Percentiles rank a stretch among this genome's conserved stretches.
Evolutionary conservation across 2,797 vertebrate species (phyloP).

Genomic region (Urosaurus nigricauda): DNA sequence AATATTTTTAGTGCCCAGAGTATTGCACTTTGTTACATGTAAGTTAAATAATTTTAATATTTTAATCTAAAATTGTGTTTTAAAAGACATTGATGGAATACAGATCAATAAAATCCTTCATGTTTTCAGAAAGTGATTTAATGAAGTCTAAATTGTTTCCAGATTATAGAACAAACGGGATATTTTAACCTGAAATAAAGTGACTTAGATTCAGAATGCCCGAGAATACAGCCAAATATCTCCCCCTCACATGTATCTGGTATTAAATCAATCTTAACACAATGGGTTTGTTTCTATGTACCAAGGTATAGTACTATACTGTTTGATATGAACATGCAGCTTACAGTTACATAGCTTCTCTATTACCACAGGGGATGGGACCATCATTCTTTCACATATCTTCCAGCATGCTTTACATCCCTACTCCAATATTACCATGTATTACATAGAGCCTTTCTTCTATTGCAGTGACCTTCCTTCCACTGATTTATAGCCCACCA

Average conservation of each 20-base stretch:
- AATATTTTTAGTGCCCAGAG: not conserved
- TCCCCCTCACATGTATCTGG: not conserved
- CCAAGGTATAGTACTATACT: not conserved
- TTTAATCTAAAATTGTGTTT: conserved; percentile 48
- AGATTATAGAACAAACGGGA: conserved; percentile 25
- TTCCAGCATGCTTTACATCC: too few species aligned
- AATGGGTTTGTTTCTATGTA: not conserved
- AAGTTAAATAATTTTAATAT: conserved; percentile 43
- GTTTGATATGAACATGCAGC: not conserved
- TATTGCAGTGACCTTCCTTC: too few species aligned
- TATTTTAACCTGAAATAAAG: conserved; percentile 35
- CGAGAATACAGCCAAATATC: conserved; percentile 16
- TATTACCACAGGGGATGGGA: not conserved
- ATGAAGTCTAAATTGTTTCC: conserved; percentile 31
- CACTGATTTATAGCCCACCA: too few species aligned
- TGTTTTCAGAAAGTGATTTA: conserved; percentile 49
- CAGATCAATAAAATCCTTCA: conserved; percentile 38
- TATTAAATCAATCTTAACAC: not conserved
- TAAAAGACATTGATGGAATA: conserved; percentile 37
- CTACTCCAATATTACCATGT: not conserved
- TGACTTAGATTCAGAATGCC: conserved; percentile 6
- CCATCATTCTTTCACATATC: not conserved
- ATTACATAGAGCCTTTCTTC: not conserved
- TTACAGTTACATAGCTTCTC: not conserved
- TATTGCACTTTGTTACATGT: conserved; percentile 44